Evolutionary conservation across 2,888 invertebrate genomes (phyloP), one percentile per base, ranked within the genome.

Genomic region (Cacoxenus indagator): DNA sequence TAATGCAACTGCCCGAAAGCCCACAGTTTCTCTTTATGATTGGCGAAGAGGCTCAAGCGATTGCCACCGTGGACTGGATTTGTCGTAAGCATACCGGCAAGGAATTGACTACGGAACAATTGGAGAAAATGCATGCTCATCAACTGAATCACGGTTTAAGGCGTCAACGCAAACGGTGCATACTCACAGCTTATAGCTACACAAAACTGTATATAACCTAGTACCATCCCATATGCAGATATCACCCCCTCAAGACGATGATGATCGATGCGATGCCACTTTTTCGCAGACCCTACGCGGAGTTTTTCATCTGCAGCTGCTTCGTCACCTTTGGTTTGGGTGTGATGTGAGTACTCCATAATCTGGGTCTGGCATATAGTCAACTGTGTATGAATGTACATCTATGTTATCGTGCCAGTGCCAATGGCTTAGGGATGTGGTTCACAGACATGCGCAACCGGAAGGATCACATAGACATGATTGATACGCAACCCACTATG

Each of bases 351-450:
- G 76, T 75, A 9, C 19, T 17, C 48, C 19, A 0, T 22, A 17
- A 22, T 19, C 14, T 48, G 17, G 19, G 14, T 19, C 19, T n/a
- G 11, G 45, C 0, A 19, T 17, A 19, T 48, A 14, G 4, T 22
- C 22, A 17, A 1, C 9, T 51, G 51, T 37, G 37, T 1, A 8
- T 37, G 37, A n/a, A n/a, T n/a, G n/a, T n/a, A n/a, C n/a, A n/a
- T n/a, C 4, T 37, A 37, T 4, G 9, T 37, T 8, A 14, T 37
- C 4, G 8, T 5, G 1, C 0, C 64, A 82, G 82, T 3, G 76
- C 80, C 2, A 76, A 82, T 51, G 82, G 81, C 0, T 31, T 82
- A 2, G 82, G 78, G 0, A 45, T 82, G 24, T 82, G 82, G 82
- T 82, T 43, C 14, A 75, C 81, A 0, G 67, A 75, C 4, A 75